These are phyloP conservation scores for Perca flavescens DNA, from an alignment of 2,113 vertebrate genomes.

Conservation along the genomic window DNA sequence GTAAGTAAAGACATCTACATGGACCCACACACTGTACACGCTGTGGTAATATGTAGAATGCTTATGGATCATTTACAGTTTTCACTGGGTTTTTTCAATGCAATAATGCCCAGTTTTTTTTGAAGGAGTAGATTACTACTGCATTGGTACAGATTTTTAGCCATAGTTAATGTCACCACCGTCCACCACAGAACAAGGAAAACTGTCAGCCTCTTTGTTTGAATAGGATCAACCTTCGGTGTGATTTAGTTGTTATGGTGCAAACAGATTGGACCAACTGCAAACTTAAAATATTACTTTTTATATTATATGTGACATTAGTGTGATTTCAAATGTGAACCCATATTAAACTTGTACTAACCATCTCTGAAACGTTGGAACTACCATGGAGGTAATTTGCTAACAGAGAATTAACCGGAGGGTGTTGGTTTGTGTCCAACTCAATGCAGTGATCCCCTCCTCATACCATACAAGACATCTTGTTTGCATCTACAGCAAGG, in stretches of 20 bases:
- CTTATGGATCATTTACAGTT: not conserved
- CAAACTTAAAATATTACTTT: not conserved
- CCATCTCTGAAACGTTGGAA: not conserved
- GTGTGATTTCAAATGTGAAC: not conserved
- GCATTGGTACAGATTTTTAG: not conserved
- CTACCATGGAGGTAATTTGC: not conserved
- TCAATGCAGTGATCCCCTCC: not conserved
- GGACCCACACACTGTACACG: not conserved
- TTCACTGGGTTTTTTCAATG: not conserved
- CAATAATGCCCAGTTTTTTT: not conserved
- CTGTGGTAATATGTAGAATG: not conserved
- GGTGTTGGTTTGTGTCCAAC: not conserved
- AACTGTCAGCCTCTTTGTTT: too few relatives aligned
- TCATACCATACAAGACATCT: too few relatives aligned
- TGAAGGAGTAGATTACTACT: not conserved
- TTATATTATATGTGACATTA: not conserved
- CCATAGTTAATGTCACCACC: not conserved
- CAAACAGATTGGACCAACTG: not conserved
- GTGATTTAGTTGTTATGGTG: not conserved
- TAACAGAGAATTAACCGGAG: not conserved
- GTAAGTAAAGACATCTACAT: conserved; percentile 84
- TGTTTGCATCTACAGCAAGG: too few relatives aligned
- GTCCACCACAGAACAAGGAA: too few relatives aligned
- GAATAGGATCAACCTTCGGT: not conserved
- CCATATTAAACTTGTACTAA: not conserved